Base-by-base conservation (phyloP, 2,888 invertebrate genomes). In the Apodemia duryi region DNA sequence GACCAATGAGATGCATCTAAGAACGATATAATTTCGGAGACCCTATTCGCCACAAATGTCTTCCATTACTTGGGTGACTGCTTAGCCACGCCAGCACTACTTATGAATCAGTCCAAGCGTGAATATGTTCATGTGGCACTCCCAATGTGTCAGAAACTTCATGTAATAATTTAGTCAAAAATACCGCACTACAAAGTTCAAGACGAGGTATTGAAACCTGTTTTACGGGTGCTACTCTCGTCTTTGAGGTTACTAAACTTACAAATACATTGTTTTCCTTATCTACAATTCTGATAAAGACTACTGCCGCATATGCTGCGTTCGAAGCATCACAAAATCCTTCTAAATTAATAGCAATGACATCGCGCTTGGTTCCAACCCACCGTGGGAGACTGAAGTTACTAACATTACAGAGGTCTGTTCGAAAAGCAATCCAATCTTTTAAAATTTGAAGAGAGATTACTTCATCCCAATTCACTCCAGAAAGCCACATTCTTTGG, bases 401-500 rank as follows among this genome's bases (percentile, higher is more conserved):
- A 6, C 38, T 61, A 9, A 72, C 35, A 35, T 63, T 13, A 1
- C 1, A 5, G 9, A 74, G 64, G 0, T 69, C 65, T 1, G 1
- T 41, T 41, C 43, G 43, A 10, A 10, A 43, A 11, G 43, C 10
- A 2, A 43, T 43, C 43, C 43, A 43, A 4, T 43, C 43, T 2
- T 11, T 10, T 43, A 11, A 43, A 11, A 43, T 43, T 43, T 10
- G 11, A 43, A 9, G 9, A 9, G 43, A 11, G 11, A 43, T 10
- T 11, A 11, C 43, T 10, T 43, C 43, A 11, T 43, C 43, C 78
- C 79, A 79, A 0, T 32, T 67, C 13, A 73, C 51, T 3, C 75
- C 75, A 0, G 71, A 46, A 13, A 77, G 41, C 77, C 79, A 80
- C 1, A 78, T 57, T 61, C 70, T 73, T 65, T 79, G 77, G 3